A percentile compares a stretch with the other conserved stretches of the same genome.
Evolutionary conservation across 2,113 vertebrate species (phyloP).

Genomic region (Lasiurus cinereus): DNA sequence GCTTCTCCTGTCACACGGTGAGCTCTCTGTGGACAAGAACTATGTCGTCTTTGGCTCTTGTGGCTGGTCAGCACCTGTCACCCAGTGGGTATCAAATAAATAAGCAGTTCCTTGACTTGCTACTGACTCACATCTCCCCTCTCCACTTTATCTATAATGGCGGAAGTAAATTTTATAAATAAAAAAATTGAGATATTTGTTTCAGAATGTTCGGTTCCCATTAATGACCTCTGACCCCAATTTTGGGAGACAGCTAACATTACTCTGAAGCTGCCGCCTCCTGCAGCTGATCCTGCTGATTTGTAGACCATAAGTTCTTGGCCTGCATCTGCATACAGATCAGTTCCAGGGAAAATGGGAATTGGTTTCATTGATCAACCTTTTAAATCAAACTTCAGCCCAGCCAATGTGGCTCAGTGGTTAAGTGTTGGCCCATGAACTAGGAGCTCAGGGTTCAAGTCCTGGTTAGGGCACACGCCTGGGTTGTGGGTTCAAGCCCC

Average conservation of each 20-base stretch:
- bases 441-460: too few relatives aligned
- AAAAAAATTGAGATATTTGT: background rate
- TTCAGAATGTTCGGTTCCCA: background rate
- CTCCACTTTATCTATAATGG: background rate
- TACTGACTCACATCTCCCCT: too few relatives aligned
- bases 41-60: background rate
- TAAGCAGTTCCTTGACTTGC: background rate
- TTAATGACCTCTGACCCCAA: background rate
- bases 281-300: background rate
- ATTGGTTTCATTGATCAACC: conserved; percentile 46
- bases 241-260: background rate
- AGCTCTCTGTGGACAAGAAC: background rate
- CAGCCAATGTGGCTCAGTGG: too few relatives aligned
- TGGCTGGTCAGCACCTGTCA: background rate
- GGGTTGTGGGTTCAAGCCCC: too few relatives aligned
- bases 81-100: background rate
- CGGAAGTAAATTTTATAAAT: background rate
- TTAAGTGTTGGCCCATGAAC: too few relatives aligned
- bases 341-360: conserved; percentile 8
- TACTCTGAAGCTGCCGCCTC: background rate
- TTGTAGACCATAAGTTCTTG: background rate
- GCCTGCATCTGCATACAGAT: background rate
- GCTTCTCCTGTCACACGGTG: background rate
- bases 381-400: background rate
- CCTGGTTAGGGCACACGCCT: too few relatives aligned